These are phyloP conservation scores for Psilopsiagon aurifrons DNA, from an alignment of 2,113 vertebrate genomes.

Conservation along the genomic window DNA sequence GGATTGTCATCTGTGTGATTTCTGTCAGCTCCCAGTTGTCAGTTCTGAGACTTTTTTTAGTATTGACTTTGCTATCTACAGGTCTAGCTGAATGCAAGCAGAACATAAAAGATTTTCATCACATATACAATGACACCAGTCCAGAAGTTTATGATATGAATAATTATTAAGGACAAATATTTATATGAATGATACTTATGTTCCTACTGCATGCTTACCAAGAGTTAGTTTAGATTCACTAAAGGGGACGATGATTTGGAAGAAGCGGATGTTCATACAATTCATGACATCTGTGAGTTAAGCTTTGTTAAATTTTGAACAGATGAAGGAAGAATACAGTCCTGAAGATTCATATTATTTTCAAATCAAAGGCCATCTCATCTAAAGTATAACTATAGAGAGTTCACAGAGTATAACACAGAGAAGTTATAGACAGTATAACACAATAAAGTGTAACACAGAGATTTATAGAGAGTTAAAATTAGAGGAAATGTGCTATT, in stretches of 20 bases:
- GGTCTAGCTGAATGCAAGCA: not conserved
- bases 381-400: not conserved
- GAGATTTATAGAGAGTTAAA: not conserved
- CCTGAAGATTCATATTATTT: not conserved
- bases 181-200: not conserved
- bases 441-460: no score
- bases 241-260: not conserved
- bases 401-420: not conserved
- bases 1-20: not conserved
- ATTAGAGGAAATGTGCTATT: constrained; percentile 5
- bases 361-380: not conserved
- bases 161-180: not conserved
- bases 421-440: no score
- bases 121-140: not conserved
- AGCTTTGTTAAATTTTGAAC: constrained; percentile 23
- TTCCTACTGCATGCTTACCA: not conserved
- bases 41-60: not conserved
- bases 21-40: not conserved
- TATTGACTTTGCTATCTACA: not conserved
- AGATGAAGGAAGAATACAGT: not conserved
- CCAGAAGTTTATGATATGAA: not conserved
- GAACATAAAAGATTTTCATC: not conserved
- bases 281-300: not conserved
- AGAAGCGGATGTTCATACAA: not conserved
- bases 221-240: constrained; percentile 52